phyloP scores from a whole-genome alignment of 2,113 vertebrate genomes.

The Muntiacus reevesi region DNA sequence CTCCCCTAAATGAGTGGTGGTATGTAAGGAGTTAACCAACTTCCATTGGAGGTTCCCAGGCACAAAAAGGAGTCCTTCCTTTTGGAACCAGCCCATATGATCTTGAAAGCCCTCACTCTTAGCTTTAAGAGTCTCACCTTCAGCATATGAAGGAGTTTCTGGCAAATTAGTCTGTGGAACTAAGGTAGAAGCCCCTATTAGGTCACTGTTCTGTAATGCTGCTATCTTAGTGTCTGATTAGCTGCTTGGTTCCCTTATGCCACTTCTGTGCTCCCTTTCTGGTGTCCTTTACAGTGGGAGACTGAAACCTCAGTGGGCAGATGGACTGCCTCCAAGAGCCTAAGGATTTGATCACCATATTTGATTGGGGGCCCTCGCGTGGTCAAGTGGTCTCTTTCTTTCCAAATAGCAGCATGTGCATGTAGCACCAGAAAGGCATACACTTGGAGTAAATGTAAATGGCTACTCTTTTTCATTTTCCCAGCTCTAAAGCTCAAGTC shows the following conservation, averaged over 20 bases:
- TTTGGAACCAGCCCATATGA: neutral
- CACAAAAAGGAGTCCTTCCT: neutral
- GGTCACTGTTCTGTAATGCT: neutral
- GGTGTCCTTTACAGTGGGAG: neutral
- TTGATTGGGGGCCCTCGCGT: accelerated
- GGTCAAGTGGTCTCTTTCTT: neutral
- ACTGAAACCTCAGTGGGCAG: accelerated
- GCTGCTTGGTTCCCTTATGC: neutral
- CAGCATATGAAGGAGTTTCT: neutral
- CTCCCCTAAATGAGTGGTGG: neutral
- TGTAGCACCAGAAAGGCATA: neutral
- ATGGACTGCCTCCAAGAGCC: neutral
- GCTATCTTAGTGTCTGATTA: neutral
- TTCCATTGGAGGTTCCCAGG: neutral
- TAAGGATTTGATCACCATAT: neutral
- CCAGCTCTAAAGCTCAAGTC: neutral
- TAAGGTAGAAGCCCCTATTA: neutral
- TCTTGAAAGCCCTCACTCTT: neutral
- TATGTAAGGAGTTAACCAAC: neutral
- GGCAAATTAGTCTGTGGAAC: neutral
- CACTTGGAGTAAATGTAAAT: neutral
- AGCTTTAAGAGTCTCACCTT: neutral
- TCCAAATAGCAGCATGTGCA: neutral
- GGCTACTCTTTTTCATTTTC: neutral
- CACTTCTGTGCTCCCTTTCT: neutral